Percentiles rank a stretch among this genome's conserved stretches.
Conservation (phyloP, 2,113 vertebrate genomes). For the Coregonus clupeaformis region DNA sequence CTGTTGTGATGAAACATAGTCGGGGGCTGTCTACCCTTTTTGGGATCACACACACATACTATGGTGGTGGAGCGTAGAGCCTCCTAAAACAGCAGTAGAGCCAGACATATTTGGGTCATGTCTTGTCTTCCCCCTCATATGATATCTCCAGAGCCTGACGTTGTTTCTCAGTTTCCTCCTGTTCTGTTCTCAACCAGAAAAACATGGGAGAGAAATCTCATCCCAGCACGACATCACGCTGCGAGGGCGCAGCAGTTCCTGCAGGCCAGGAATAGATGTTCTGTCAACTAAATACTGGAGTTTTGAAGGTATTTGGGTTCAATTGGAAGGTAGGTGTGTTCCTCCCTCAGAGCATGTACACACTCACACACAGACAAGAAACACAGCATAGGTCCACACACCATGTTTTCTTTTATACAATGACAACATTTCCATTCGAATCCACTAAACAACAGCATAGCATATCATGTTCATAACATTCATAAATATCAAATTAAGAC, state of each 20-base stretch:
- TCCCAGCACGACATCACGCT: background rate
- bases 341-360: background rate
- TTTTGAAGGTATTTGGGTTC: background rate
- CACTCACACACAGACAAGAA: background rate
- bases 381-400: background rate
- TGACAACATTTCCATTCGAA: background rate
- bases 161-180: conserved; percentile 18
- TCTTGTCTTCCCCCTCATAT: conserved; percentile 31
- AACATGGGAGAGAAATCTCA: conserved; percentile 21
- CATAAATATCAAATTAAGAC: conserved; percentile 1
- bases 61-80: background rate
- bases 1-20: conserved; percentile 21
- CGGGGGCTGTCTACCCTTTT: background rate
- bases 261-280: background rate
- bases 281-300: background rate
- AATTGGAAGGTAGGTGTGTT: background rate
- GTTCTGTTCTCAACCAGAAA: conserved; percentile 16
- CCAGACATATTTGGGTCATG: conserved; percentile 66
- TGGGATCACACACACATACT: background rate
- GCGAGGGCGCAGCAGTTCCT: background rate
- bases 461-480: background rate
- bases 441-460: background rate
- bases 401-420: background rate
- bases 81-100: background rate
- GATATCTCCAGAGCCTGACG: conserved; percentile 22